These are phyloP conservation scores for Pampusana beccarii DNA, from an alignment of 2,113 vertebrate species.

Conservation along the genomic window DNA sequence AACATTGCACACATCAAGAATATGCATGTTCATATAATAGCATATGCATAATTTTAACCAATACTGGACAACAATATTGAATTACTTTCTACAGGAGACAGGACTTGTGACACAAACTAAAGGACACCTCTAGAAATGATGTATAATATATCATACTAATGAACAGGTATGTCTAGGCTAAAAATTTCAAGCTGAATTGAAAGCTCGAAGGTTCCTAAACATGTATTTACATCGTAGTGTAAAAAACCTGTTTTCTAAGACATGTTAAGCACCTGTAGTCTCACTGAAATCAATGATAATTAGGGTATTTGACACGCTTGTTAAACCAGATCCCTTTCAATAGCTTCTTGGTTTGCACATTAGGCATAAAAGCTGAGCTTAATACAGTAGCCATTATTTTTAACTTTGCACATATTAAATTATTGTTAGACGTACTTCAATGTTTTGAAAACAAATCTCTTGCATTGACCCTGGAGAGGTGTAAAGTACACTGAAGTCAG, in stretches of 20 bases:
- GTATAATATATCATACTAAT: neutral
- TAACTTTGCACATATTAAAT: neutral
- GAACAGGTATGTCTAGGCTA: neutral
- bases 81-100: neutral
- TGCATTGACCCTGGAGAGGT: neutral
- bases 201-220: neutral
- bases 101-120: neutral
- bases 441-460: neutral
- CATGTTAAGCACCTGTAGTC: neutral
- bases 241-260: neutral
- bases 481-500: neutral
- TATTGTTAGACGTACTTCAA: neutral
- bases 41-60: neutral
- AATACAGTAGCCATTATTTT: neutral
- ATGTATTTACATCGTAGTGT: rapidly evolving
- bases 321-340: neutral
- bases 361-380: neutral
- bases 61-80: neutral
- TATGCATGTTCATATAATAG: neutral
- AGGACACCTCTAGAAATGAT: neutral
- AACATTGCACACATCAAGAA: neutral
- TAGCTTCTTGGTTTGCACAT: neutral
- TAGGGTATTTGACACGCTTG: neutral
- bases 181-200: neutral
- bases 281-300: neutral